These are phyloP conservation scores for Leucoraja ocellata DNA, from an alignment of 2,797 vertebrate genomes.

Conservation along the genomic window DNA sequence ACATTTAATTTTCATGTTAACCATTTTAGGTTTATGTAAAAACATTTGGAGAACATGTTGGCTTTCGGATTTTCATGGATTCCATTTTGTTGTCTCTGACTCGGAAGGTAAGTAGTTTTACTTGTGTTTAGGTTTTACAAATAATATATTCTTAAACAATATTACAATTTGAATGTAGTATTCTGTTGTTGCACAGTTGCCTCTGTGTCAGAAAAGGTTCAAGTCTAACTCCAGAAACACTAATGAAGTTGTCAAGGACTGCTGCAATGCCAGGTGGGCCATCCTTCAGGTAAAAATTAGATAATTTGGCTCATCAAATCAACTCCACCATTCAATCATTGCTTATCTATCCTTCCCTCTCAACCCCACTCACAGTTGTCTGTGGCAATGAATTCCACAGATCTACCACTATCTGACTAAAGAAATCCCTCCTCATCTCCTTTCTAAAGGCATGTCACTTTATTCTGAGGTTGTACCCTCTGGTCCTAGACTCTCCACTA, in stretches of 20 bases:
- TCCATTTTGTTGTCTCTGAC: constrained; percentile 86
- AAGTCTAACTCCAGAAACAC: not conserved
- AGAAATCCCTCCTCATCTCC: too few species aligned
- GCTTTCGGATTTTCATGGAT: constrained; percentile 96
- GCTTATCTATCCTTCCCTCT: too few species aligned
- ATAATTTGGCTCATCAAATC: too few species aligned
- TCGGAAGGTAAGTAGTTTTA: constrained; percentile 70
- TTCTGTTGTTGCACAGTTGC: not conserved
- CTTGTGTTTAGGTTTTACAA: not conserved
- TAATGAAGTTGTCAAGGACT: not conserved
- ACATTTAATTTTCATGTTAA: not conserved
- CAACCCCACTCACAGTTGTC: too few species aligned
- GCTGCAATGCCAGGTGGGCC: not conserved
- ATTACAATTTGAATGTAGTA: not conserved
- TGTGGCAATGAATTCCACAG: too few species aligned
- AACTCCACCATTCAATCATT: too few species aligned
- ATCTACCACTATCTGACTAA: too few species aligned
- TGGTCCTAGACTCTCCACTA: too few species aligned
- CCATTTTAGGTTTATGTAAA: constrained; percentile 78
- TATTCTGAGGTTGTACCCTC: too few species aligned
- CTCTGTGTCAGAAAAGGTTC: not conserved
- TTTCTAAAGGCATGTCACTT: too few species aligned
- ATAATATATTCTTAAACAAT: not conserved
- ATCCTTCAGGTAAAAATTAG: not conserved
- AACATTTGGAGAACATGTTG: constrained; percentile 88